Evolutionary conservation across 1,140 invertebrate genomes (phyloP).

Genomic region (Hesperophylax magnus): DNA sequence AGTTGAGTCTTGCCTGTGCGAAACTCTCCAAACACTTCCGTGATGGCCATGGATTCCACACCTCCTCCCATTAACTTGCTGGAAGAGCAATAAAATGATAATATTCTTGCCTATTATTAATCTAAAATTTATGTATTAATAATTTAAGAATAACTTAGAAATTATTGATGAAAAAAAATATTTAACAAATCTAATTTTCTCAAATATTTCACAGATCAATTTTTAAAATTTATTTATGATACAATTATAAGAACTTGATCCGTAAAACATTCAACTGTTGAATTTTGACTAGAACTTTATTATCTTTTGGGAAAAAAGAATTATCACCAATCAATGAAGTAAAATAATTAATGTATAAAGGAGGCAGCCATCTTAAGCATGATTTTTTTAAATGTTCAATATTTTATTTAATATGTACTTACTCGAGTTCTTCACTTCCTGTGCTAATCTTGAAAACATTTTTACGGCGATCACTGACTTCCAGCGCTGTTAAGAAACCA

Average conservation of each 20-base stretch:
- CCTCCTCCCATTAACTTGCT: conserved; percentile 86
- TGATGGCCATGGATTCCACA: conserved; percentile 91
- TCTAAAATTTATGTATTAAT: not conserved
- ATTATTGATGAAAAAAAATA: too few species aligned
- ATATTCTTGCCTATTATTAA: not conserved
- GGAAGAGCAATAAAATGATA: conserved; percentile 8
- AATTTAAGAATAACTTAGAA: too few species aligned
- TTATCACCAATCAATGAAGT: too few species aligned
- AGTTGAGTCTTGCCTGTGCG: conserved; percentile 86
- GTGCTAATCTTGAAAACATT: conserved; percentile 82
- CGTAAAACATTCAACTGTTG: too few species aligned
- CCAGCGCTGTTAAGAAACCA: conserved; percentile 82
- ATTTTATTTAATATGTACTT: conserved; percentile 57
- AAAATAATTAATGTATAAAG: not conserved
- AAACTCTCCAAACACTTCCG: conserved; percentile 93
- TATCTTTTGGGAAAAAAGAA: too few species aligned
- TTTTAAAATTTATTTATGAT: too few species aligned
- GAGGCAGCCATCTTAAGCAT: not conserved
- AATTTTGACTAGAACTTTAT: too few species aligned
- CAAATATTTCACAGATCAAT: too few species aligned
- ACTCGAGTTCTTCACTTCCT: conserved; percentile 83
- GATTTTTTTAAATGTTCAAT: not conserved
- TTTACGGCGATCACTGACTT: conserved; percentile 81
- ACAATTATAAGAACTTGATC: too few species aligned
- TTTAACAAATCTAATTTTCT: too few species aligned